Evolutionary conservation across 1,140 invertebrate species (phyloP), one percentile per base, ranked within the genome.

Genomic region (Bombyx mori): DNA sequence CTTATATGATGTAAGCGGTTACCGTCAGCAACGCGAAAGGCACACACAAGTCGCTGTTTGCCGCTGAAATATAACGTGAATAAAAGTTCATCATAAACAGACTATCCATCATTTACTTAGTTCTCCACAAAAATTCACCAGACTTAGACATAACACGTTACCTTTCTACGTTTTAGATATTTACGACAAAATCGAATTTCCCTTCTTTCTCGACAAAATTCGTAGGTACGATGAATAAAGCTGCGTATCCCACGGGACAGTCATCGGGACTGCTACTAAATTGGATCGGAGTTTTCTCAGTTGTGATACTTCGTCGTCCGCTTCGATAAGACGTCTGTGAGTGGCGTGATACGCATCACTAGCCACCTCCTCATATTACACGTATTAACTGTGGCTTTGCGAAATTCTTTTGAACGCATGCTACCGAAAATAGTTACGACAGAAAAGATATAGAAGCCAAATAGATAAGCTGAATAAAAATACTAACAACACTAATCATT

Each of bases 211-310:
- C 58, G 68, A 71, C 69, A 75, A 69, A 73, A 35, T 35, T 35
- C 26, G 26, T 77, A 71, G 64, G 61, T 71, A 75, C 64, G 65
- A 68, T 72, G 75, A 75, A 75, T 75, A 75, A 77, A 72, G 72
- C 67, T 68, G 65, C 46, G 60, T 69, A 52, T 74, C 75, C 64
- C 75, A 43, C 6, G 75, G 71, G 75, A 72, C 73, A 71, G 63
- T 71, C 73, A 73, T 72, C 66, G 75, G 71, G 71, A 71, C 77
- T 72, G 65, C 53, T 66, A 57, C 66, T 77, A 80, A 80, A 80
- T 80, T 78, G 73, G 74, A 80, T 78, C 68, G 55, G 69, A 77
- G 72, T 69, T 69, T 67, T 73, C 68, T 72, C 67, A 69, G 73
- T 69, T 56, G 58, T 66, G 66, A 77, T 75, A 70, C 69, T 68